Evolutionary conservation across 2,113 vertebrate species (phyloP).

Genomic region (Mormoops blainvillei): DNA sequence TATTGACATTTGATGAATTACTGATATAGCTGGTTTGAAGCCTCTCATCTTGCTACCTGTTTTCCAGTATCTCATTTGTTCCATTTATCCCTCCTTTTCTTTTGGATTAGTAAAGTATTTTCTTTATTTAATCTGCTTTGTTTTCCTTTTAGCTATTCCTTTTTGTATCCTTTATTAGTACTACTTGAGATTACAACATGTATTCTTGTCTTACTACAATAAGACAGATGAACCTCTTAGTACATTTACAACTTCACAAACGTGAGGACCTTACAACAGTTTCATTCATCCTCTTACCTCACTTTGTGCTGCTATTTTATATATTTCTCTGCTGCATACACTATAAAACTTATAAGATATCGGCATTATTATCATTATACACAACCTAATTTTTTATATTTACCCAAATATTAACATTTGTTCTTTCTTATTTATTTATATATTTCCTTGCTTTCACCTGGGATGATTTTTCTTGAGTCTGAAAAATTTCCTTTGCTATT

Average conservation of each 20-base stretch:
- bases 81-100: not conserved
- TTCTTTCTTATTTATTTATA: not conserved
- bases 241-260: not conserved
- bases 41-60: not conserved
- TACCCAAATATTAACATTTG: not conserved
- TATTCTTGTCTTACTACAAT: not conserved
- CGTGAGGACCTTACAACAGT: not conserved
- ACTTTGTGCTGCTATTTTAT: not conserved
- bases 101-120: not conserved
- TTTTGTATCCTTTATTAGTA: not conserved
- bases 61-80: not conserved
- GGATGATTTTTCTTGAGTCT: not conserved
- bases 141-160: not conserved
- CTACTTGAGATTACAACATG: not conserved
- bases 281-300: not conserved
- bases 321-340: not conserved
- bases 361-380: not conserved
- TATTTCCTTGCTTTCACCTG: not conserved
- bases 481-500: not conserved
- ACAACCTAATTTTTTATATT: not conserved
- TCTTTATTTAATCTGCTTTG: not conserved
- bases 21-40: not conserved
- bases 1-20: not conserved
- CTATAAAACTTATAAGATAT: not conserved
- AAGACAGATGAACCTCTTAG: not conserved